A percentile compares a stretch with the other conserved stretches of the same genome.
Conservation (phyloP, 1,140 invertebrate species). For the Halyomorpha halys region DNA sequence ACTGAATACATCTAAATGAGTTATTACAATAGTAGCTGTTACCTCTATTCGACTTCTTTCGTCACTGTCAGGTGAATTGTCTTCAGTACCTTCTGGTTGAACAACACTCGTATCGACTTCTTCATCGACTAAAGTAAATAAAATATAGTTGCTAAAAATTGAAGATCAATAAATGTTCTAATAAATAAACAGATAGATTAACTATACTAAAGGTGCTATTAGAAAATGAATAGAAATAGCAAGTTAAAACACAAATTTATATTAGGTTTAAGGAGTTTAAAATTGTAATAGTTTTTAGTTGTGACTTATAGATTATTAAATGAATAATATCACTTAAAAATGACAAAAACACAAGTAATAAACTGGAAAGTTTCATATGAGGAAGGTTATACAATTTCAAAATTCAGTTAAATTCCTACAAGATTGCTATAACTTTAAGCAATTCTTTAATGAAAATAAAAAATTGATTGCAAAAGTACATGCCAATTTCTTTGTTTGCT, state of each 20-base stretch:
- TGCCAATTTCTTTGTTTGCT: slow-evolving; percentile 44
- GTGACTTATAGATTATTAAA: no score
- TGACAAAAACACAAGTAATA: no score
- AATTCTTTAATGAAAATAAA: background rate
- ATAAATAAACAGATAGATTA: no score
- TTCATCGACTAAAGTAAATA: slow-evolving; percentile 42
- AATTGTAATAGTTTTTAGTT: no score
- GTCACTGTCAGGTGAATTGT: slow-evolving; percentile 62
- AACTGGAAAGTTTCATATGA: background rate
- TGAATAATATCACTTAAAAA: no score
- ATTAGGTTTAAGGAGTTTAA: no score
- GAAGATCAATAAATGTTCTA: background rate
- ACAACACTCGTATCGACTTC: slow-evolving; percentile 50
- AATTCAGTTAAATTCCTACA: background rate
- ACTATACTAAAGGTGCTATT: no score
- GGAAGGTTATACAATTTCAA: slow-evolving; percentile 19
- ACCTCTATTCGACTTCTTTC: slow-evolving; percentile 47
- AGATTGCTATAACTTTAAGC: no score
- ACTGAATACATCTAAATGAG: no score
- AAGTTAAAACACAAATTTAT: no score
- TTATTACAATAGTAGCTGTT: slow-evolving; percentile 19
- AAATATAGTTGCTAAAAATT: no score
- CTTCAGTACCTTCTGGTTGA: slow-evolving; percentile 44
- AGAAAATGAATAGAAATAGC: background rate
- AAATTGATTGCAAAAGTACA: slow-evolving; percentile 4